Evolutionary conservation across 1,140 invertebrate genomes (phyloP).

Genomic region (Heliconius melpomene): DNA sequence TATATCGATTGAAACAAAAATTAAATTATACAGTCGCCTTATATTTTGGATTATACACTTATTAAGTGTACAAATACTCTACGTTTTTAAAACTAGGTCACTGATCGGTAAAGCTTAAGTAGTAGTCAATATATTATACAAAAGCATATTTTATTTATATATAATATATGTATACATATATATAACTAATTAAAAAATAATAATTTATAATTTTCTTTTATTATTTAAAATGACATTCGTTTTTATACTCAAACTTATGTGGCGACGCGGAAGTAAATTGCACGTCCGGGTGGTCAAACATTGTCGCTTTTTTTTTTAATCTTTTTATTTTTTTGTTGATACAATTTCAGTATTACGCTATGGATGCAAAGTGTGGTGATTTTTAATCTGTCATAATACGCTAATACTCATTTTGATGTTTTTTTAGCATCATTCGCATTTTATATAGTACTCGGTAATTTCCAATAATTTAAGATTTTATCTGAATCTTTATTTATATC

Average conservation of each 20-base stretch:
- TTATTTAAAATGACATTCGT: conserved; percentile 30
- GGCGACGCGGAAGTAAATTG: conserved; percentile 33
- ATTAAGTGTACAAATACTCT: neutral
- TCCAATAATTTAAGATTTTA: conserved; percentile 12
- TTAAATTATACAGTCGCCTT: neutral
- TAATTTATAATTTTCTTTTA: conserved; percentile 19
- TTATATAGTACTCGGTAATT: conserved; percentile 14
- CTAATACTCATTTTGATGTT: conserved; percentile 12
- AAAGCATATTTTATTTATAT: neutral
- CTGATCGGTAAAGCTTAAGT: neutral
- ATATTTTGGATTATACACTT: neutral
- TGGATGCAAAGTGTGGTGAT: conserved; percentile 4
- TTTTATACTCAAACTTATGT: conserved; percentile 27
- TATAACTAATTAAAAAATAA: neutral
- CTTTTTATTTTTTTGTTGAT: neutral
- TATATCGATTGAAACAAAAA: neutral
- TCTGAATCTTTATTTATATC: conserved; percentile 27
- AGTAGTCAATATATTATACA: neutral
- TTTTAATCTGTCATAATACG: conserved; percentile 9
- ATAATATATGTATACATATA: neutral
- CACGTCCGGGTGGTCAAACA: conserved; percentile 23
- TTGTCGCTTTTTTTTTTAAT: conserved; percentile 26
- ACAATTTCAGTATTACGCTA: conserved; percentile 34
- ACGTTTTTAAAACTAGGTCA: neutral
- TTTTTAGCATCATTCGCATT: conserved; percentile 3